Base-by-base conservation (phyloP, 2,797 vertebrate genomes). In the Cossypha polioptera region DNA sequence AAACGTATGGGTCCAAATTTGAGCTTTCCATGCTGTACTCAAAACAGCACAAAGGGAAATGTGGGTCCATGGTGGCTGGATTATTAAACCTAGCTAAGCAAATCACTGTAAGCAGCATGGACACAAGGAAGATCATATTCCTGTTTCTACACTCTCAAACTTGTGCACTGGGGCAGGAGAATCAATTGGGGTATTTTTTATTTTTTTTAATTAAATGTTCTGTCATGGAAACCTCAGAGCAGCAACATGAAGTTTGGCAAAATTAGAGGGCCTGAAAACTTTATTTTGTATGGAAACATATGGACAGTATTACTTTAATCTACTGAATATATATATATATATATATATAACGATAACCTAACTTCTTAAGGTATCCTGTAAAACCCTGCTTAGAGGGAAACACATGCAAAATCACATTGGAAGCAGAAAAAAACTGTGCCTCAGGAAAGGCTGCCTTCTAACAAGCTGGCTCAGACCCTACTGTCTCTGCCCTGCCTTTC, bases 331-430 rank as follows among this genome's bases (percentile, higher is more conserved):
- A 6, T 8, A 42, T 16, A 48, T 21, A 33, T 33, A 28, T 11
- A 57, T 16, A 48, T 21, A 33, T 33, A 28, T 11, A 57, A 61
- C 0, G 0, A 15, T 1, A 3, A 15, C 11, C 25, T 20, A 4
- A 24, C 31, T 89, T 53, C 26, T 65, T 28, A 73, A 43, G 5
- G 22, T 6, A 69, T 10, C 22, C 22, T 38, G 25, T 25, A 71
- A 71, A 86, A 33, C 7, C 3, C 13, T 22, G 8, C 7, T 38
- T 50, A 28, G 5, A 29, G 38, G 19, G 13, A 83, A 86, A 61
- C 5, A 40, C 13, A 26, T 1, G 4, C 7, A 84, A 68, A 61
- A 85, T 4, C 36, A 61, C 9, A 43, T 0, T 16, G 9, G 10
- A 71, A 71, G 48, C 14, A 78, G 8, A 18, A 58, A 45, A 57